phyloP scores from a whole-genome alignment of 1,140 invertebrate genomes.

The Steinernema feltiae region DNA sequence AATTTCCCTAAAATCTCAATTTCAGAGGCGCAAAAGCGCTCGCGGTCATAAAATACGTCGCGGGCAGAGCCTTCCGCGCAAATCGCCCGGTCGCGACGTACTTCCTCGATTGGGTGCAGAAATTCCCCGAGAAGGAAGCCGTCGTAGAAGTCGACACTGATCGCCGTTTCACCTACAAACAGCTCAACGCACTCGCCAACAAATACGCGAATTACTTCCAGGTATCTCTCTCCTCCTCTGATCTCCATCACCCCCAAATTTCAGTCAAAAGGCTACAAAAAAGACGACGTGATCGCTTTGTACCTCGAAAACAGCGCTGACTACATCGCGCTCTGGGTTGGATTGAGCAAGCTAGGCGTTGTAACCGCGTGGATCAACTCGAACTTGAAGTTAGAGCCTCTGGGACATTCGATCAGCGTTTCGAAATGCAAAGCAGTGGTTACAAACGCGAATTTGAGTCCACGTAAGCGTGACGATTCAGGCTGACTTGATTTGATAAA shows the following conservation, averaged over 20 bases:
- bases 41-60: not conserved
- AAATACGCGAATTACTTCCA: constrained; percentile 20
- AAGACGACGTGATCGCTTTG: constrained; percentile 72
- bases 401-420: constrained; percentile 66
- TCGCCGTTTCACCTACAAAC: not conserved
- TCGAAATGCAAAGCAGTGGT: constrained; percentile 11
- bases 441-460: not conserved
- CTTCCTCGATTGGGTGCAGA: not conserved
- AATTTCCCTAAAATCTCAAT: not conserved
- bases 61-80: not conserved
- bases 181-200: constrained; percentile 10
- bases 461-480: not conserved
- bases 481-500: not conserved
- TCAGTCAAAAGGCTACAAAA: constrained; percentile 50
- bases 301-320: constrained; percentile 67
- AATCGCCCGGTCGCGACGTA: not conserved
- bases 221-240: not conserved
- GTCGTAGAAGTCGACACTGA: not conserved
- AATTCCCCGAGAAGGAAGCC: constrained; percentile 1
- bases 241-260: no score
- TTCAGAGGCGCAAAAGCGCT: not conserved
- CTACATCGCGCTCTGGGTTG: constrained; percentile 25
- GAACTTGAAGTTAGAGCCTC: constrained; percentile 69
- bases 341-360: constrained; percentile 66
- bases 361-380: constrained; percentile 77